Evolutionary conservation across 1,140 invertebrate genomes (phyloP), one percentile per base, ranked within the genome.

Genomic region (Scylla paramamosain): DNA sequence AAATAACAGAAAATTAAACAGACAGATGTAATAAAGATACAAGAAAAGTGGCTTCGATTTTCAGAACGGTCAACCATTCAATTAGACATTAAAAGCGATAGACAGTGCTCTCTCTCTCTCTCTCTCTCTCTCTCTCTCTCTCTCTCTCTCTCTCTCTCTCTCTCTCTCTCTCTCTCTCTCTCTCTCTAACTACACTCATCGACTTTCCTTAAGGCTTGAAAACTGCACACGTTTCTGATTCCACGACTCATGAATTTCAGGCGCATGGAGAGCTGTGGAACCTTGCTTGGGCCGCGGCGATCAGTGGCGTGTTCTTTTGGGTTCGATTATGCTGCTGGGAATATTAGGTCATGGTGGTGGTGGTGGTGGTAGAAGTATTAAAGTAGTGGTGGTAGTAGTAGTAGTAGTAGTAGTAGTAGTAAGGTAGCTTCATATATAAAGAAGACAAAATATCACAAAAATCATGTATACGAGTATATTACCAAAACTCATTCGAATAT

Each of bases 41-140:
- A n/a, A n/a, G n/a, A n/a, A n/a, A n/a, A n/a, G n/a, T n/a, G n/a
- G n/a, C n/a, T n/a, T n/a, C n/a, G n/a, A n/a, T n/a, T n/a, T n/a
- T n/a, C n/a, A n/a, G n/a, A n/a, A n/a, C n/a, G n/a, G n/a, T n/a
- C n/a, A n/a, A n/a, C n/a, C n/a, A n/a, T n/a, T n/a, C n/a, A n/a
- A n/a, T n/a, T n/a, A n/a, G n/a, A n/a, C n/a, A n/a, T n/a, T n/a
- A n/a, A n/a, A n/a, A n/a, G n/a, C n/a, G n/a, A n/a, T n/a, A n/a
- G n/a, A n/a, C n/a, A n/a, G n/a, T n/a, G 7, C 59, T 67, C 59
- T 67, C 59, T 67, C 59, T 67, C 59, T 25, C 59, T 67, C 59
- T 67, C 59, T 67, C 59, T 67, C 59, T 67, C 59, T 67, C 59
- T 67, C 59, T 67, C 59, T 67, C 59, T 67, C 59, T 67, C 59